Evolutionary conservation across 2,888 invertebrate species (phyloP), one percentile per base, ranked within the genome.

Genomic region (Steromphala cineraria): DNA sequence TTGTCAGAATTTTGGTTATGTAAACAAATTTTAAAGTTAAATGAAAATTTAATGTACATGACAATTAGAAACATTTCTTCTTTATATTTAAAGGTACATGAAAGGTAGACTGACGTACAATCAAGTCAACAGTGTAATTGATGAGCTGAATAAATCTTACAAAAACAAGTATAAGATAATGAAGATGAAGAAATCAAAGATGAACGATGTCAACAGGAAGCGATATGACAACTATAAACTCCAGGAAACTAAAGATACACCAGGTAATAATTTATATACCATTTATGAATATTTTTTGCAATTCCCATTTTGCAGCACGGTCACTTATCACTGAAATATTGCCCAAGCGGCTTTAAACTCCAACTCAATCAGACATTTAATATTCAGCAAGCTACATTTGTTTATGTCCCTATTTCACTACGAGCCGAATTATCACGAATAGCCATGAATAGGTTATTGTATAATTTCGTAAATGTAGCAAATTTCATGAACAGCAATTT

Each of bases 61-160:
- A 2, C 8, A 17, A 28, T 46, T 10, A 8, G 7, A 10, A 77
- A 31, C 8, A 40, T 3, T 21, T 36, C 5, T 53, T 21, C 75
- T n/a, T 24, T 17, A 67, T 53, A 56, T 36, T 83, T 85, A 53
- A 79, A 93, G 93, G 76, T 93, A 93, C 81, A 92, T 93, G 89
- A 92, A 91, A 81, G 93, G 93, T 10, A 85, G 93, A 5, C 80
- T 93, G 13, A 88, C 87, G 0, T 92, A 92, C 82, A 90, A 91
- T 67, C 89, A 91, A 75, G 81, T 93, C 3, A 93, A 93, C 83
- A 84, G 84, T 53, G 86, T 90, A 17, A 86, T 93, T 36, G 92
- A 91, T 81, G 91, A 89, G 67, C 85, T 93, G 79, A 93, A 93
- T 85, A 87, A 87, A 62, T 89, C 90, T 0, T 89, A 90, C 75